These are phyloP conservation scores for Nothocercus nigrocapillus DNA, from an alignment of 2,113 vertebrate genomes.

Conservation along the genomic window DNA sequence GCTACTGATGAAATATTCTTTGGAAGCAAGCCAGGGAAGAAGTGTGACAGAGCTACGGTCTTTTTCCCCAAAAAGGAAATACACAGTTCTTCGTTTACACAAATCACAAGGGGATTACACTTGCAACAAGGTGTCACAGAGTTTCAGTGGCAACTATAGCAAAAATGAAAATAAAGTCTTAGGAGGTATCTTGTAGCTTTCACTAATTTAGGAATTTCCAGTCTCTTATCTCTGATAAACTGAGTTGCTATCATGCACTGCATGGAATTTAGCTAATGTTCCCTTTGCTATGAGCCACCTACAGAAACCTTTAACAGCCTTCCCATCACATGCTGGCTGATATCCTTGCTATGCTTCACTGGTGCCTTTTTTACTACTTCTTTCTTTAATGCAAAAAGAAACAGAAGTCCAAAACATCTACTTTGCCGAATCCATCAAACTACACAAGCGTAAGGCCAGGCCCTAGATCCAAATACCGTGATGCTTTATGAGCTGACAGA, in stretches of 20 bases:
- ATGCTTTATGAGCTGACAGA: fast-evolving
- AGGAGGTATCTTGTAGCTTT: neutral
- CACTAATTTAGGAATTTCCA: neutral
- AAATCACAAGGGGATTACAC: neutral
- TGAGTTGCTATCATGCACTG: fast-evolving
- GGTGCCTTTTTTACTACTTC: fast-evolving
- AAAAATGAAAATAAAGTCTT: fast-evolving
- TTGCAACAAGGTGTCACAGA: neutral
- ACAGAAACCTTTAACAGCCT: fast-evolving
- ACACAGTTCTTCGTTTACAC: neutral
- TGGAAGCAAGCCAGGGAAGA: neutral
- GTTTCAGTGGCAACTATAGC: neutral
- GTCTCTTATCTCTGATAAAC: neutral
- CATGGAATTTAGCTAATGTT: fast-evolving
- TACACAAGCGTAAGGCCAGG: too few relatives aligned
- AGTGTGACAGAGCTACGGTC: neutral
- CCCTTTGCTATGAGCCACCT: neutral
- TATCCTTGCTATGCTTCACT: fast-evolving
- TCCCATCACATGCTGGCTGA: fast-evolving
- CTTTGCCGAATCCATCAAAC: fast-evolving
- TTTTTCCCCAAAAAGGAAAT: neutral
- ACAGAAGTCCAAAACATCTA: fast-evolving
- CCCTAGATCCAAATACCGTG: fast-evolving
- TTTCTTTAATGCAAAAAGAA: fast-evolving
- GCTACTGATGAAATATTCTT: neutral